A percentile compares a stretch with the other conserved stretches of the same genome.
Evolutionary conservation across 2,113 vertebrate genomes (phyloP).

Genomic region (Indri indri): DNA sequence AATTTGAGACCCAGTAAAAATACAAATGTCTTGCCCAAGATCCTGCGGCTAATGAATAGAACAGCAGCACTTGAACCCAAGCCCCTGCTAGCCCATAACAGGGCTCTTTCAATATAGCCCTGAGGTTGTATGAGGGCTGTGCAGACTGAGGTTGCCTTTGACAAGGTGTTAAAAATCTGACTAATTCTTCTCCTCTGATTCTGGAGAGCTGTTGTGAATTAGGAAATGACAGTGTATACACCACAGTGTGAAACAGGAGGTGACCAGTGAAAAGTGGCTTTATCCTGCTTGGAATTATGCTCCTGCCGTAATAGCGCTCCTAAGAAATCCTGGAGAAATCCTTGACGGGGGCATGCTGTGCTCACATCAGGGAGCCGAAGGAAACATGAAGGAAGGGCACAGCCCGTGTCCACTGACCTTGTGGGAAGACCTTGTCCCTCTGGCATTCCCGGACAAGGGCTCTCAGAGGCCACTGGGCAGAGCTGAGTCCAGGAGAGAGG

Average conservation of each 20-base stretch:
- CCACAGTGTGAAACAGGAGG: neutral
- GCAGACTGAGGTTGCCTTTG: neutral
- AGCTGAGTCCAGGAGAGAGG: neutral
- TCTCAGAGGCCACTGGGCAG: neutral
- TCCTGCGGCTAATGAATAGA: neutral
- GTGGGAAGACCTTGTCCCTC: neutral
- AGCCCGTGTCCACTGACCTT: neutral
- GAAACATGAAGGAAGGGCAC: neutral
- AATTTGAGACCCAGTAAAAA: neutral
- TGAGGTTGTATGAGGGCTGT: too few species aligned
- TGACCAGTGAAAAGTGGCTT: neutral
- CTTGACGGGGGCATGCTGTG: neutral
- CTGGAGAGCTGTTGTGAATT: slow-evolving; percentile 55
- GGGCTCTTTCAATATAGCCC: neutral
- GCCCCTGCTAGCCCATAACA: neutral
- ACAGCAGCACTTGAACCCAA: neutral
- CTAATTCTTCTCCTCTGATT: slow-evolving; percentile 35
- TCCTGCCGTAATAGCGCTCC: too few species aligned
- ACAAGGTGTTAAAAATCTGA: slow-evolving; percentile 51
- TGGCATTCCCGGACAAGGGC: neutral
- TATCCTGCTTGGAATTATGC: neutral
- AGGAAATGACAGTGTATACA: neutral
- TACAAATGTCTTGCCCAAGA: neutral
- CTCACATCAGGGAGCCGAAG: neutral
- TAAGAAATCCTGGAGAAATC: neutral